Evolutionary conservation across 2,797 vertebrate genomes (phyloP), one percentile per base, ranked within the genome.

Genomic region (Delichon dasypus): DNA sequence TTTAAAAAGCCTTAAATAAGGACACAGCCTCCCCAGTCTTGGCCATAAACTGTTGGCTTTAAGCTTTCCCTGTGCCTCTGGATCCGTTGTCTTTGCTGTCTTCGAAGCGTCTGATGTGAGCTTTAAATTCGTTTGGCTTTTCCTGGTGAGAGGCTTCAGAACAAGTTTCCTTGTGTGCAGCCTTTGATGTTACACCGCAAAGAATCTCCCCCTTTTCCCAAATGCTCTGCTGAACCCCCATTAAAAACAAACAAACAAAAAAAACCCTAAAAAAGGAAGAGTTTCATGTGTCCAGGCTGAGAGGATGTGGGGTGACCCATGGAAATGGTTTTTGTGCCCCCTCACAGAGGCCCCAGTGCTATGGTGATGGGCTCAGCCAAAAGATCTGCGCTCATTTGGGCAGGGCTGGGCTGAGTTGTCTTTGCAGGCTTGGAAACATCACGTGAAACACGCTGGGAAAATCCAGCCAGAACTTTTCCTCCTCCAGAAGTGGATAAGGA

Each of bases 221-320:
- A 93, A 93, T 78, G 92, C 93, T 91, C 90, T 62, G 55, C 76
- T 88, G 89, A 95, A 86, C 85, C 92, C 80, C 94, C 88, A 60
- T 70, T 81, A 73, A 68, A 88, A 92, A 23, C 18, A 47, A 30
- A n/a, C n/a, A 10, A 7, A 16, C 53, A 10, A 34, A 36, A 5
- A 20, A 14, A 57, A n/a, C n/a, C n/a, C n/a, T n/a, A n/a, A 55
- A 10, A 34, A 36, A 5, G 13, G 19, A 45, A 16, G 54, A 74
- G 65, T 86, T 94, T 81, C 21, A 16, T 32, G 44, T 73, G 82
- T 82, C 30, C 73, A 68, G 73, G 77, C 27, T 36, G 91, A 48
- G 93, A 95, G 94, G 95, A 95, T 94, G 88, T 84, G 88, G 95
- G 94, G 94, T 94, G 93, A 96, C 90, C 96, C 93, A 94, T 85